Base-by-base conservation (phyloP, 2,888 invertebrate genomes). In the Ennomos erosarius region DNA sequence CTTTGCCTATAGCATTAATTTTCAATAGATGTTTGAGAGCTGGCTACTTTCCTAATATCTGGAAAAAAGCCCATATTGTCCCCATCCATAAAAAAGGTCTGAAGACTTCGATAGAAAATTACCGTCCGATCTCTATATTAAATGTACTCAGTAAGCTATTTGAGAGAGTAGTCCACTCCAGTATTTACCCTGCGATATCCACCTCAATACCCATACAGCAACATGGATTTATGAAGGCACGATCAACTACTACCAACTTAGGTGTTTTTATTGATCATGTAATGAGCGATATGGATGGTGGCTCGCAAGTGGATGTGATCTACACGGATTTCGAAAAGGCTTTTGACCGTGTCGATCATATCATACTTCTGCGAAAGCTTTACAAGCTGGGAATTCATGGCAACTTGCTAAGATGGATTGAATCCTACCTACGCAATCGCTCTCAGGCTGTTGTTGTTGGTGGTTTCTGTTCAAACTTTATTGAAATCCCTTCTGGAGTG, bases 291-390 rank as follows among this genome's bases (percentile, higher is more conserved):
- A 59, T 55, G 57, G 61, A 65, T 10, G 9, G 38, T n/a, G 62
- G 65, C 5, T 52, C 60, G 4, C 62, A 62, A 48, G 52, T 62
- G 37, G 55, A 62, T 51, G 58, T 58, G 42, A 43, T 63, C 42
- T 63, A 66, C 43, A 63, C 59, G 0, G 65, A 69, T 42, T 64
- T 66, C 33, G 50, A 62, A 50, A 70, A 68, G 39, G 64, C 63
- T 5, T 68, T 65, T 33, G 67, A 68, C 13, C 59, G 51, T 26
- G 54, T 65, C 8, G 58, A 67, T 42, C 63, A 69, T 45, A 38
- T 54, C 42, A 59, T 69, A 9, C 53, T 66, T 4, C 35, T 62
- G 2, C 35, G 10, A 8, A 65, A 67, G 12, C 16, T 63, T 12
- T 13, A 49, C 0, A 34, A 39, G 9, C 46, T 61, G 1, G 62